phyloP scores from a whole-genome alignment of 2,797 vertebrate genomes.

The Chromobotia macracanthus region DNA sequence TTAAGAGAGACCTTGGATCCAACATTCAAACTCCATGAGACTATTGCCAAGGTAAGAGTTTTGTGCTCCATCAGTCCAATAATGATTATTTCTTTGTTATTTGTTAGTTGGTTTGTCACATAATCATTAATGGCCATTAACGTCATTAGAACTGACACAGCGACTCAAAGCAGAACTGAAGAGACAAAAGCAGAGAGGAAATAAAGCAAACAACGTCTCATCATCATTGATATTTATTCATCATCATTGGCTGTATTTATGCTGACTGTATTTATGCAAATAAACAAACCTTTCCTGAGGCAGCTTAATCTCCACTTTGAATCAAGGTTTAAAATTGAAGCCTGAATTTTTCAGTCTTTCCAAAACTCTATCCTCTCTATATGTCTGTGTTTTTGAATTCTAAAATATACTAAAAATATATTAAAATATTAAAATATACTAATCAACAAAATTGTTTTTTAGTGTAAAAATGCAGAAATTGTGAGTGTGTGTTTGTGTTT shows the following conservation, averaged over 20 bases:
- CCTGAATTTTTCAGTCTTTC: background rate
- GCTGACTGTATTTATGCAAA: background rate
- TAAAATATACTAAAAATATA: too few species aligned
- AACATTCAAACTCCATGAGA: conserved; percentile 86
- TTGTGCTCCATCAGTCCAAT: background rate
- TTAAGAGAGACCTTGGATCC: conserved; percentile 80
- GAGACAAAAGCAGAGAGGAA: conserved; percentile 15
- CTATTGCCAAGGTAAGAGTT: conserved; percentile 86
- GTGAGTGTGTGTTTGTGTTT: background rate
- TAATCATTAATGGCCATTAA: background rate
- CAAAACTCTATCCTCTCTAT: background rate
- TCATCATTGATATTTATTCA: background rate
- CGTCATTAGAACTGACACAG: background rate
- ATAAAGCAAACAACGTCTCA: conserved; percentile 9
- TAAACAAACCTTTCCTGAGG: conserved; percentile 1
- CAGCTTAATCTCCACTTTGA: background rate
- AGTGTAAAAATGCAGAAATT: too few species aligned
- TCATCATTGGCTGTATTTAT: background rate
- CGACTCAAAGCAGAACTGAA: conserved; percentile 8
- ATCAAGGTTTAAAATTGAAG: background rate
- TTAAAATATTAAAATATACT: too few species aligned
- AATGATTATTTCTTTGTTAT: conserved; percentile 23
- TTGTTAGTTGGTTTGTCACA: background rate
- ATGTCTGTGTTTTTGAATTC: background rate
- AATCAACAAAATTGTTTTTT: too few species aligned